phyloP scores from a whole-genome alignment of 2,888 invertebrate genomes.

The Malthinus seriepunctatus region DNA sequence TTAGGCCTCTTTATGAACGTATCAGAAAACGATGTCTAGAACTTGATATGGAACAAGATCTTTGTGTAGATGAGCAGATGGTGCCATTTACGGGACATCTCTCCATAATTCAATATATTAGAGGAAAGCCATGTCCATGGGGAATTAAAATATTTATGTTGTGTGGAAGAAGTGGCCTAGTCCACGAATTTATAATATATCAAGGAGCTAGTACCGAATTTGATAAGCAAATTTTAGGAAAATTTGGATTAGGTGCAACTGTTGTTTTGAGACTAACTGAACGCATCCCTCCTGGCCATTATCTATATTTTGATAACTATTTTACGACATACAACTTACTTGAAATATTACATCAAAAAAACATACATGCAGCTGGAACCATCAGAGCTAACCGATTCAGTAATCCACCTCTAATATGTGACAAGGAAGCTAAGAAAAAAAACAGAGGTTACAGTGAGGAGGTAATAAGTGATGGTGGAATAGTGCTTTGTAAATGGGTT shows the following conservation, averaged over 20 bases:
- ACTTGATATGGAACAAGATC: constrained; percentile 6
- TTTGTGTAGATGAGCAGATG: constrained; percentile 40
- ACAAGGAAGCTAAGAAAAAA: not conserved
- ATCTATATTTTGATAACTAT: not conserved
- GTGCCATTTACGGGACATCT: constrained; percentile 22
- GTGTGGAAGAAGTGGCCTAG: constrained; percentile 38
- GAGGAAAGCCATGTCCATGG: constrained; percentile 33
- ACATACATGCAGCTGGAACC: constrained; percentile 4
- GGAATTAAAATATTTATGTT: constrained; percentile 39
- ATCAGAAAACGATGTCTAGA: not conserved
- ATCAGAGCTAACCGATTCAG: constrained; percentile 1
- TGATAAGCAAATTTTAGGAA: not conserved
- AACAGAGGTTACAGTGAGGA: not conserved
- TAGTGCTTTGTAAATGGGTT: constrained; percentile 1
- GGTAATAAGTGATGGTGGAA: not conserved
- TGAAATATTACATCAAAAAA: not conserved
- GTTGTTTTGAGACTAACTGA: not conserved
- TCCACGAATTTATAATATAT: constrained; percentile 43
- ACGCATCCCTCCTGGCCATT: not conserved
- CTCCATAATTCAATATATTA: constrained; percentile 21
- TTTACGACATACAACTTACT: constrained; percentile 1
- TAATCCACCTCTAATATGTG: constrained; percentile 1
- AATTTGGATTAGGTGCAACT: not conserved
- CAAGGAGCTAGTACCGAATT: too few relatives aligned
- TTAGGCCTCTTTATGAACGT: not conserved